Base-by-base conservation (phyloP, 2,113 vertebrate species). In the Oophaga pumilio region DNA sequence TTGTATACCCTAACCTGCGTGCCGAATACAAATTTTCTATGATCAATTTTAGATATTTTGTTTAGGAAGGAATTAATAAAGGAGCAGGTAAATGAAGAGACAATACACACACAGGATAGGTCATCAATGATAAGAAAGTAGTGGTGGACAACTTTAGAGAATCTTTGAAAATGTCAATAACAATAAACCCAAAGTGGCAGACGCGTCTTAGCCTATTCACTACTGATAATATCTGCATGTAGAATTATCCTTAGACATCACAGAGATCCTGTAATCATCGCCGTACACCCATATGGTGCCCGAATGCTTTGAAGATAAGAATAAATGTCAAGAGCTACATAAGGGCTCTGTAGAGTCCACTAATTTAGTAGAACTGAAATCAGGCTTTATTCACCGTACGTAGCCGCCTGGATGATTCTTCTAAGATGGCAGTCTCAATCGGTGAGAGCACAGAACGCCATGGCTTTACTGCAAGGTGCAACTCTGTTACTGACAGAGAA, bases 321-420 rank as follows among this genome's bases (percentile, higher is more conserved):
- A 80, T 11, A 20, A 26, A 28, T 64, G 60, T 50, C 14, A n/a
- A 24, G 12, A 64, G 79, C 11, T 22, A 60, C 79, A 50, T 33
- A 50, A 64, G 62, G 59, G 77, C 56, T 56, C 77, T 80, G 15
- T 60, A 80, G 77, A 80, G 77, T 26, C 56, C 53, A 33, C 28
- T 80, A 59, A 60, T 80, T 80, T 80, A 20, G 24, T 80, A 33
- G 22, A 60, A 80, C 53, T 28, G 77, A 79, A 33, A 24, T 79
- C n/a, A 28, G 26, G 53, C 52, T 59, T 79, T 79, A 79, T 56
- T 59, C 77, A 60, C 77, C 59, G 53, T 80, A 15, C 26, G 56
- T 33, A 28, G 77, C 77, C 24, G 56, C 77, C 15, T 60, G 24
- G 53, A 57, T 84, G 49, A 84, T 28, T 13, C 14, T 53, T 59